Percentiles rank a stretch among this genome's conserved stretches.
These are phyloP conservation scores for Sceloporus undulatus DNA, from an alignment of 2,113 vertebrate genomes.

Conservation along the genomic window DNA sequence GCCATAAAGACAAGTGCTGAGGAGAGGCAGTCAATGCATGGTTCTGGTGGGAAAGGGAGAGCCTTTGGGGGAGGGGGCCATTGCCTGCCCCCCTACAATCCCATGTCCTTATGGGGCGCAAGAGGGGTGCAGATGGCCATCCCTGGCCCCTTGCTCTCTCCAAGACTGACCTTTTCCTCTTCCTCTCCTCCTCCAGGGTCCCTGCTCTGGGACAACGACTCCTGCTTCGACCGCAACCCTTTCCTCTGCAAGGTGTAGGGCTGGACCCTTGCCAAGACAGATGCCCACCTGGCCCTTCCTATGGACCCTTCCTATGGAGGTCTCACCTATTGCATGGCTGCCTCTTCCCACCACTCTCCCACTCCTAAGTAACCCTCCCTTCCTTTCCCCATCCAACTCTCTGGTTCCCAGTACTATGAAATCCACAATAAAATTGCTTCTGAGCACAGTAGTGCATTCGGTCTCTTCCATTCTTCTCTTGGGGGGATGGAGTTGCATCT, in stretches of 20 bases:
- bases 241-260: constrained; percentile 25
- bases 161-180: neutral
- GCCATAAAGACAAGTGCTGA: no score
- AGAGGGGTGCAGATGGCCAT: neutral
- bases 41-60: no score
- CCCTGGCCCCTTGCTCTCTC: neutral
- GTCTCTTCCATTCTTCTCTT: neutral
- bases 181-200: constrained; percentile 9
- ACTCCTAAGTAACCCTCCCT: neutral
- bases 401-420: no score
- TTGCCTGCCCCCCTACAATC: no score
- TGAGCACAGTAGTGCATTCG: neutral
- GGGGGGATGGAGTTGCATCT: neutral
- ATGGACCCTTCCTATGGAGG: neutral
- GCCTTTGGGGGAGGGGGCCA: no score
- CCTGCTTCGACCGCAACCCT: constrained; percentile 17
- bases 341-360: neutral
- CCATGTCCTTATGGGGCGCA: no score
- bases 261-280: neutral
- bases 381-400: no score
- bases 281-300: neutral
- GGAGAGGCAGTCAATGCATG: no score
- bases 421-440: neutral
- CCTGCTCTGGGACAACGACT: constrained; percentile 22
- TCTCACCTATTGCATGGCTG: neutral